Percentiles rank a stretch among this genome's conserved stretches.
phyloP scores from a whole-genome alignment of 2,113 vertebrate genomes.

The Indicator maculatus region DNA sequence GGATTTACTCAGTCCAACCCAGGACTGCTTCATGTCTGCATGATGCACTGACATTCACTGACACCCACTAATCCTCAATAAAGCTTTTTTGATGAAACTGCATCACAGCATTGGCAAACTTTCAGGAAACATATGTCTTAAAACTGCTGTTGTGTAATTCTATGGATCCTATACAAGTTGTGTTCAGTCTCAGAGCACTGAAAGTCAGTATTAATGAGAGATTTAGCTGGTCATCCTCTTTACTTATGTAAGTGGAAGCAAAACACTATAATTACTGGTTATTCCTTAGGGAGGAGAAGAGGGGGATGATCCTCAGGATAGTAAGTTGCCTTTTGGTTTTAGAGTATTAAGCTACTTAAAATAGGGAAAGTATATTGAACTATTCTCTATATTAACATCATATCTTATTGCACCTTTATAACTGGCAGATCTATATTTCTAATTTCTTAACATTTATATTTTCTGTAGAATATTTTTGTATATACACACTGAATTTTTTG shows the following conservation, averaged over 20 bases:
- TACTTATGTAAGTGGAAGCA: background rate
- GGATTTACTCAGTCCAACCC: background rate
- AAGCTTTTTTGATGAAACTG: conserved; percentile 6
- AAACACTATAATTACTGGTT: background rate
- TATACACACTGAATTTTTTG: fast-evolving
- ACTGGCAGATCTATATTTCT: background rate
- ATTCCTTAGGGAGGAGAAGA: background rate
- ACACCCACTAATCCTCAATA: background rate
- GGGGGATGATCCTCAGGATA: background rate
- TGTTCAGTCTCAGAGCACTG: background rate
- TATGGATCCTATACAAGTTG: background rate
- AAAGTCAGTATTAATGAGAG: background rate
- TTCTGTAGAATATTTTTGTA: background rate
- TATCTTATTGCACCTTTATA: background rate
- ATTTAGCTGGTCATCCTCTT: background rate
- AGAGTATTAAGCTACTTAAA: background rate
- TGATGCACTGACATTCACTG: background rate
- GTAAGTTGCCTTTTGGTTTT: background rate
- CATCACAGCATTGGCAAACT: background rate
- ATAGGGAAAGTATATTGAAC: background rate
- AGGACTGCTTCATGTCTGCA: background rate
- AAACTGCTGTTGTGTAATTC: background rate
- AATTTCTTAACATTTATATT: background rate
- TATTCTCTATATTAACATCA: background rate
- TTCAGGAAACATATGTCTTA: background rate